Evolutionary conservation across 2,888 invertebrate species (phyloP).

Genomic region (Parnassius smintheus): DNA sequence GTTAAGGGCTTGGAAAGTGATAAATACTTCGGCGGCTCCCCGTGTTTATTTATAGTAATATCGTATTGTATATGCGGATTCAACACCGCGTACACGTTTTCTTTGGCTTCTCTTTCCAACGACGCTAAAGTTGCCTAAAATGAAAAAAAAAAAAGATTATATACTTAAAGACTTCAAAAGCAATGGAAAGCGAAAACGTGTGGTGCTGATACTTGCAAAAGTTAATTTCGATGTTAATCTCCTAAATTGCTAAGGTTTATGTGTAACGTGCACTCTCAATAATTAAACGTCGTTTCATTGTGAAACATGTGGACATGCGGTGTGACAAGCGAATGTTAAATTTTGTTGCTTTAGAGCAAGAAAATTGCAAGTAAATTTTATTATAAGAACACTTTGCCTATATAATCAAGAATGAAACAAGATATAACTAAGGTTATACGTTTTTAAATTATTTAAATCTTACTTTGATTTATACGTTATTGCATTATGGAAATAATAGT

Average conservation of each 20-base stretch:
- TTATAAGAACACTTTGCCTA: background rate
- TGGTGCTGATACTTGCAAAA: constrained; percentile 6
- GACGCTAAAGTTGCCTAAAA: constrained; percentile 71
- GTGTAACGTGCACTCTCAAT: constrained; percentile 43
- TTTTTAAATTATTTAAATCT: too few relatives aligned
- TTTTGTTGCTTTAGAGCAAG: constrained; percentile 5
- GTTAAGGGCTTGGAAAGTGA: constrained; percentile 76
- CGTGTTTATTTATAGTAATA: constrained; percentile 77
- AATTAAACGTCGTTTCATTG: constrained; percentile 44
- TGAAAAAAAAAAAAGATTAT: constrained; percentile 5
- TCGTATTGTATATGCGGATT: constrained; percentile 80
- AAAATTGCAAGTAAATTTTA: constrained; percentile 11
- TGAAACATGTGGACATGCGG: constrained; percentile 39
- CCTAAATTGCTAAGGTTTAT: constrained; percentile 31
- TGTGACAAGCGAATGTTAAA: constrained; percentile 21
- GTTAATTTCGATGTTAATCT: constrained; percentile 36
- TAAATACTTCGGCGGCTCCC: constrained; percentile 77
- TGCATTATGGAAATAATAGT: too few relatives aligned
- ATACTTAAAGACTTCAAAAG: background rate
- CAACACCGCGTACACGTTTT: constrained; percentile 78
- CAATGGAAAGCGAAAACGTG: background rate
- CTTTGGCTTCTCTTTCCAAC: constrained; percentile 79
- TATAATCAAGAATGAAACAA: too few relatives aligned
- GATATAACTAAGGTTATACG: too few relatives aligned
- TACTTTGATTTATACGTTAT: too few relatives aligned